A percentile compares a stretch with the other conserved stretches of the same genome.
Evolutionary conservation across 2,797 vertebrate genomes (phyloP).

Genomic region (Chiroxiphia lanceolata): DNA sequence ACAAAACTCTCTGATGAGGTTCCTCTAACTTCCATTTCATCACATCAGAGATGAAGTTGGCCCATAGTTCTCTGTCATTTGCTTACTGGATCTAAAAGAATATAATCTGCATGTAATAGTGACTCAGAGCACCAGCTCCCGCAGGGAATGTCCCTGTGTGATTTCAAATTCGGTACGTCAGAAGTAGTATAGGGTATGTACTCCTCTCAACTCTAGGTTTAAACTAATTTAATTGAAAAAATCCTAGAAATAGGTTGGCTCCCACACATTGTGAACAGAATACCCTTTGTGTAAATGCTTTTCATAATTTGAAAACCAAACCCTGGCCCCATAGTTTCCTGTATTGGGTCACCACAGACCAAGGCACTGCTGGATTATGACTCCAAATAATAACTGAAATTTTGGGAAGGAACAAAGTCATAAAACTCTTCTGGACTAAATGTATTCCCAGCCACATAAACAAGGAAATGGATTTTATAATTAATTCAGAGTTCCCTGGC

Average conservation of each 20-base stretch:
- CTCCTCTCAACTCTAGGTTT: neutral
- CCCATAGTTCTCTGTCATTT: neutral
- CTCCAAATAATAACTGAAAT: constrained; percentile 19
- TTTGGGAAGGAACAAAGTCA: constrained; percentile 22
- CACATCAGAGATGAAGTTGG: neutral
- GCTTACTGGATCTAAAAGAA: neutral
- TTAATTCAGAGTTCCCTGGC: constrained; percentile 64
- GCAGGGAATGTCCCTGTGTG: neutral
- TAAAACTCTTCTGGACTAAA: constrained; percentile 25
- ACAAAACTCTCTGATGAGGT: neutral
- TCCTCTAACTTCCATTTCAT: neutral
- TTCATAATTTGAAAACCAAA: neutral
- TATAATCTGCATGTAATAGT: neutral
- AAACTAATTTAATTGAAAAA: neutral
- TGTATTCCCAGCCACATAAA: constrained; percentile 49
- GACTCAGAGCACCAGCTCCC: neutral
- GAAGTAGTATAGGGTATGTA: neutral
- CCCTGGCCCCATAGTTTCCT: neutral
- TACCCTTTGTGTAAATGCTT: neutral
- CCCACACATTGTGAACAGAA: neutral
- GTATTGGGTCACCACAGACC: neutral
- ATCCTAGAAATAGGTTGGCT: neutral
- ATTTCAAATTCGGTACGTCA: neutral
- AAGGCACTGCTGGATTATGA: neutral
- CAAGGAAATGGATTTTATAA: constrained; percentile 58